Evolutionary conservation across 2,888 invertebrate species (phyloP), one percentile per base, ranked within the genome.

Genomic region (Invenusta paracnida): DNA sequence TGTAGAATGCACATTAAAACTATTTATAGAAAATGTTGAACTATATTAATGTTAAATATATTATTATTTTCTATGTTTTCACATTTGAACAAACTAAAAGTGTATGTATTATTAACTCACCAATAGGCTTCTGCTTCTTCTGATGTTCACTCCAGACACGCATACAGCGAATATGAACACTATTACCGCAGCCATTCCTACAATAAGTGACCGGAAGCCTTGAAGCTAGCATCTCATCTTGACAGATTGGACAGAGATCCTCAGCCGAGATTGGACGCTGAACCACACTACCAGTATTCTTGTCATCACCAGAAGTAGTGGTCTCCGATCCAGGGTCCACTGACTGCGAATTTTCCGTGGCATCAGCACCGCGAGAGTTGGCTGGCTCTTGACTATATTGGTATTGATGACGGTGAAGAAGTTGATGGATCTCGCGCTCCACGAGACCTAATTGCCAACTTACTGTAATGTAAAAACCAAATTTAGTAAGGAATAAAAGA

Each of bases 81-180:
- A n/a, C n/a, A n/a, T n/a, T n/a, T n/a, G n/a, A n/a, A n/a, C n/a
- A n/a, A n/a, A n/a, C n/a, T n/a, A n/a, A n/a, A n/a, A n/a, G n/a
- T n/a, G n/a, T n/a, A n/a, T n/a, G n/a, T n/a, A n/a, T n/a, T n/a
- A n/a, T n/a, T n/a, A 73, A 48, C 48, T 48, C 27, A 73, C 73
- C 73, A 73, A 73, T 73, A 73, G 73, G 17, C 73, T 73, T 73
- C 48, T 84, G 67, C 67, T 84, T 84, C 29, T 67, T 66, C 84
- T 91, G 91, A 87, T 92, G 92, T 81, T 91, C 91, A 0, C 91
- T 91, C 90, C 91, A 92, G 1, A 92, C 89, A 87, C 90, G 90
- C 91, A 92, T 92, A 88, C 92, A 92, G 85, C 91, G 91, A 30
- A 91, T 91, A 88, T 92, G 92, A 1, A 92, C 89, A 86, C 89